Evolutionary conservation across 92 coral and sea anemone species (phyloP).

Genomic region (Galaxea fascicularis): DNA sequence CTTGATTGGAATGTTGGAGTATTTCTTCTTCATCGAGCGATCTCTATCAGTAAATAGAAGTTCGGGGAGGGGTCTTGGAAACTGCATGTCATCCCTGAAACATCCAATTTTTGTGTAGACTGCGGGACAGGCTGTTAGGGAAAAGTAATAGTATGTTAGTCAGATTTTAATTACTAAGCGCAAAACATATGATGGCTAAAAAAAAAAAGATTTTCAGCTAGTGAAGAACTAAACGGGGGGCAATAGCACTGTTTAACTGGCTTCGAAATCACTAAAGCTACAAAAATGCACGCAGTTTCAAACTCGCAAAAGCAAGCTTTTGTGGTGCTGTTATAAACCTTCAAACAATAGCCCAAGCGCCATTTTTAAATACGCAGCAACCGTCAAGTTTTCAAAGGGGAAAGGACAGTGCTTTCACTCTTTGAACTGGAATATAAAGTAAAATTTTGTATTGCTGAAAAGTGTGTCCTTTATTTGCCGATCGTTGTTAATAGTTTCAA

Average conservation of each 20-base stretch:
- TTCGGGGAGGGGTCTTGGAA: conserved; percentile 74
- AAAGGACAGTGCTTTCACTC: too few species aligned
- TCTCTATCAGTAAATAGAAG: conserved; percentile 76
- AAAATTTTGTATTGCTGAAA: too few species aligned
- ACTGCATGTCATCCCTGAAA: conserved; percentile 61
- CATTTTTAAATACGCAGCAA: not conserved
- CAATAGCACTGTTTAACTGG: too few species aligned
- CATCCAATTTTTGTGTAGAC: conserved; percentile 77
- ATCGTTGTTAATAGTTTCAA: not conserved
- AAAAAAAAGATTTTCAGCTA: too few species aligned
- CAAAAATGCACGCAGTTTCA: too few species aligned
- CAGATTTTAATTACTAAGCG: too few species aligned
- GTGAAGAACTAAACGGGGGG: too few species aligned
- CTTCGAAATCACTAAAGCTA: too few species aligned
- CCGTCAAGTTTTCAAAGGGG: not conserved
- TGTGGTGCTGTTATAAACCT: not conserved
- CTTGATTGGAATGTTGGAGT: conserved; percentile 57
- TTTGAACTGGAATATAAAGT: not conserved
- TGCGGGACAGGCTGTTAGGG: conserved; percentile 60
- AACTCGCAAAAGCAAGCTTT: not conserved
- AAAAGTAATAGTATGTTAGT: too few species aligned
- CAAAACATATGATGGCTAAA: too few species aligned
- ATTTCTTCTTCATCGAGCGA: conserved; percentile 12
- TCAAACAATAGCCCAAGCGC: not conserved
- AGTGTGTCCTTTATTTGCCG: not conserved